Conservation (phyloP, 2,888 invertebrate species). For the Eurytoma adleriae region DNA sequence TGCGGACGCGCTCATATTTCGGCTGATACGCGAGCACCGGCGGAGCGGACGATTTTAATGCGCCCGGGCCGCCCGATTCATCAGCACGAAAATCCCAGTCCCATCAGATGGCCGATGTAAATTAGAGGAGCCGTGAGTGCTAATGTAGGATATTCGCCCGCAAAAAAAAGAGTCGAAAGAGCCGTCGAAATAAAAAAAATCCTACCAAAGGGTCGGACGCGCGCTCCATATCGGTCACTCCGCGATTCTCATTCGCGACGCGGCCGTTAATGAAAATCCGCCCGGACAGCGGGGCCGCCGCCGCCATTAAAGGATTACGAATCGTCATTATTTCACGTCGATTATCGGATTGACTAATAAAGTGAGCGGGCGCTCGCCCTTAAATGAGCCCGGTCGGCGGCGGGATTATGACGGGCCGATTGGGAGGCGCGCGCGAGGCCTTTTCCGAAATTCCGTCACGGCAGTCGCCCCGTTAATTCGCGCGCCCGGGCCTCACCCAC, state of each 20-base stretch:
- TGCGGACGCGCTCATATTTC: too few relatives aligned
- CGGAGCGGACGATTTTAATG: too few relatives aligned
- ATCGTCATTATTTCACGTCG: constrained; percentile 55
- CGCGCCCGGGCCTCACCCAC: not conserved
- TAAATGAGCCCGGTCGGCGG: constrained; percentile 16
- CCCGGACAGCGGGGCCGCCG: not conserved
- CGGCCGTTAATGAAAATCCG: constrained; percentile 46
- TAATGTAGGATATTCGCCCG: not conserved
- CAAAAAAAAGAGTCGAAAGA: not conserved
- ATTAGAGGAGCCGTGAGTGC: too few relatives aligned
- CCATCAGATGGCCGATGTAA: too few relatives aligned
- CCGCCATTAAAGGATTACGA: constrained; percentile 53
- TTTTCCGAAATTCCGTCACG: constrained; percentile 28
- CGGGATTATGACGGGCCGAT: constrained; percentile 1
- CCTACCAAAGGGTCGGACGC: not conserved
- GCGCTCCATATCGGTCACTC: not conserved
- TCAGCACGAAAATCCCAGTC: too few relatives aligned
- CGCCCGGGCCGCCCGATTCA: too few relatives aligned
- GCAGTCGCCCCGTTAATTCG: not conserved
- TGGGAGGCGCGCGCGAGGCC: not conserved
- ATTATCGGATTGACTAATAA: constrained; percentile 55
- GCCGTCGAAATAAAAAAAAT: not conserved
- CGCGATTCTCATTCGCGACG: constrained; percentile 7
- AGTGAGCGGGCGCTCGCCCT: constrained; percentile 8
- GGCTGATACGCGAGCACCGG: too few relatives aligned